A percentile compares a stretch with the other conserved stretches of the same genome.
These are phyloP conservation scores for Numida meleagris DNA, from an alignment of 2,113 vertebrate genomes.

Conservation along the genomic window DNA sequence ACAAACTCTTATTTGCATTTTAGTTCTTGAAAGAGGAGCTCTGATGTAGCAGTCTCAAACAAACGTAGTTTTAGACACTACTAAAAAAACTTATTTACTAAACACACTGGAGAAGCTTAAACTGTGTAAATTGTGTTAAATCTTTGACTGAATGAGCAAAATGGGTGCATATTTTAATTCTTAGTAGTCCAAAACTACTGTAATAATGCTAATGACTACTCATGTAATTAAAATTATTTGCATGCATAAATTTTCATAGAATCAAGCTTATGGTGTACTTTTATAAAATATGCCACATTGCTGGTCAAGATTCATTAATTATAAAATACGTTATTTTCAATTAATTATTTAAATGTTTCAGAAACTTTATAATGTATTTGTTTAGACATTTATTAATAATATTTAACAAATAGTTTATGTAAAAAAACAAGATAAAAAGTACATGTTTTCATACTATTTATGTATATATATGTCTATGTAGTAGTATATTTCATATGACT, in stretches of 20 bases:
- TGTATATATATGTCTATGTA: neutral
- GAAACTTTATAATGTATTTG: neutral
- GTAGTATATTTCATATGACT: neutral
- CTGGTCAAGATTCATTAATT: neutral
- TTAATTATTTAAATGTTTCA: neutral
- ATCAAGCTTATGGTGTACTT: neutral
- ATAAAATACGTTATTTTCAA: neutral
- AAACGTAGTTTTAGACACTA: neutral
- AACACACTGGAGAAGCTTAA: neutral
- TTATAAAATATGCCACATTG: neutral
- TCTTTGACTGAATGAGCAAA: neutral
- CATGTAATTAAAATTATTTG: neutral
- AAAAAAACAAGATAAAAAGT: neutral
- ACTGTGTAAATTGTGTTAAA: neutral
- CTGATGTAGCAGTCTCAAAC: neutral
- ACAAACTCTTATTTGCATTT: constrained; percentile 26
- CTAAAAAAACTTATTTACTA: neutral
- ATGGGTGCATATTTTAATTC: neutral
- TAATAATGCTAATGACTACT: neutral
- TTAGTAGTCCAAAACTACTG: neutral
- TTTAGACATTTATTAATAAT: neutral
- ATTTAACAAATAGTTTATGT: neutral
- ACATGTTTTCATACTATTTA: neutral
- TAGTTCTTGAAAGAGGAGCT: neutral
- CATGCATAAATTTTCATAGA: neutral